Evolutionary conservation across 2,113 vertebrate genomes (phyloP).

Genomic region (Electrona antarctica): DNA sequence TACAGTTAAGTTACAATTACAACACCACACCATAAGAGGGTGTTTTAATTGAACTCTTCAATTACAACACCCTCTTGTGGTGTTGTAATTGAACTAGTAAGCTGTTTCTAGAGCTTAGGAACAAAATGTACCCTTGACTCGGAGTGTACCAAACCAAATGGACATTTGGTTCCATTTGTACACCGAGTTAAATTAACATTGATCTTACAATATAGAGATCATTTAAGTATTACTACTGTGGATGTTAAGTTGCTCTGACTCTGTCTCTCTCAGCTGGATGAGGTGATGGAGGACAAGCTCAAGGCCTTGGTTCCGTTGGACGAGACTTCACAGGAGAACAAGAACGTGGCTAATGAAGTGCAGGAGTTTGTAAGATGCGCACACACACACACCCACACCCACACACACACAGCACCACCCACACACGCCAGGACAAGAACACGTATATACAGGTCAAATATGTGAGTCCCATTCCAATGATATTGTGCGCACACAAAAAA

Average conservation of each 20-base stretch:
- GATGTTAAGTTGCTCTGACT: background rate
- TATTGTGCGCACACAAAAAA: too few species aligned
- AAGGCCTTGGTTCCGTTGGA: constrained; percentile 12
- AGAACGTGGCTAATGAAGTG: fast-evolving
- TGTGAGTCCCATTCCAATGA: too few species aligned
- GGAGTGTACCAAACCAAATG: too few species aligned
- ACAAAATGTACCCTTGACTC: too few species aligned
- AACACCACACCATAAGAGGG: too few species aligned
- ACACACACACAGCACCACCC: background rate
- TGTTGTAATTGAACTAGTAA: too few species aligned
- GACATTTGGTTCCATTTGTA: background rate
- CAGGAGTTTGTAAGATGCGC: constrained; percentile 28
- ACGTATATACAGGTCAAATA: too few species aligned
- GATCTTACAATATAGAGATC: background rate
- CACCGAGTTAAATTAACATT: too few species aligned
- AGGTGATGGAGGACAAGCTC: fast-evolving
- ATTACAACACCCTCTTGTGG: too few species aligned
- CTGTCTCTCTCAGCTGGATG: constrained; percentile 16
- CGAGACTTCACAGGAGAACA: fast-evolving
- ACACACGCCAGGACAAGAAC: background rate
- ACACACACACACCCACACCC: background rate
- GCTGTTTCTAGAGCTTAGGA: too few species aligned
- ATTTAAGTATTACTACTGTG: background rate
- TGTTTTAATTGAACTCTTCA: too few species aligned
- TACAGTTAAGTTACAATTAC: too few species aligned